Evolutionary conservation across 2,888 invertebrate genomes (phyloP).

Genomic region (Dicyrtomina minuta): DNA sequence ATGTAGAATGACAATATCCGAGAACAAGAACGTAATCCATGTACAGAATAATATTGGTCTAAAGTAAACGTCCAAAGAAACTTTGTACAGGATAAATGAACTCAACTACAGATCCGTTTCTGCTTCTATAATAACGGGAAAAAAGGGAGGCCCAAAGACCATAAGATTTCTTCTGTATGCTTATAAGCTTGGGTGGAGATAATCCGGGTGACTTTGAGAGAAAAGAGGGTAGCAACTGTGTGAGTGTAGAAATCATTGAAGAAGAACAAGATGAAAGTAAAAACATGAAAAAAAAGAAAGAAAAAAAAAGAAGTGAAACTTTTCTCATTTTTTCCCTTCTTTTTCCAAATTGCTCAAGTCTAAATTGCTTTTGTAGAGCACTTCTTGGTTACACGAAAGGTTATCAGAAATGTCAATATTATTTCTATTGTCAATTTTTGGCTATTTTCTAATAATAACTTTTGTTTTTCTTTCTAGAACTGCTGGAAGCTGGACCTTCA

Average conservation of each 20-base stretch:
- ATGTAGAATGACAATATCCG: no score
- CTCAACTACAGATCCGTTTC: no score
- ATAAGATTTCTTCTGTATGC: no score
- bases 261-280: not conserved
- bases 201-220: no score
- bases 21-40: no score
- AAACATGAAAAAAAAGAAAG: slow-evolving; percentile 1
- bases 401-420: slow-evolving; percentile 19
- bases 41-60: no score
- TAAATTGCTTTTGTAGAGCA: slow-evolving; percentile 5
- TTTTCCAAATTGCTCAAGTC: slow-evolving; percentile 7
- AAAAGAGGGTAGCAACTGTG: not conserved
- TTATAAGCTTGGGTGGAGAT: no score
- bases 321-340: slow-evolving; percentile 25
- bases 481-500: no score
- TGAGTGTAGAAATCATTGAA: not conserved
- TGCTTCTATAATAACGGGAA: not conserved
- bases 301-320: slow-evolving; percentile 13
- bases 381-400: slow-evolving; percentile 4
- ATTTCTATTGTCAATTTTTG: not conserved
- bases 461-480: not conserved
- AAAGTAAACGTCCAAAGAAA: no score
- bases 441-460: not conserved
- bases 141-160: not conserved
- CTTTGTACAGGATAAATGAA: no score